Conservation (phyloP, 2,888 invertebrate genomes). For the Eupithecia inturbata region DNA sequence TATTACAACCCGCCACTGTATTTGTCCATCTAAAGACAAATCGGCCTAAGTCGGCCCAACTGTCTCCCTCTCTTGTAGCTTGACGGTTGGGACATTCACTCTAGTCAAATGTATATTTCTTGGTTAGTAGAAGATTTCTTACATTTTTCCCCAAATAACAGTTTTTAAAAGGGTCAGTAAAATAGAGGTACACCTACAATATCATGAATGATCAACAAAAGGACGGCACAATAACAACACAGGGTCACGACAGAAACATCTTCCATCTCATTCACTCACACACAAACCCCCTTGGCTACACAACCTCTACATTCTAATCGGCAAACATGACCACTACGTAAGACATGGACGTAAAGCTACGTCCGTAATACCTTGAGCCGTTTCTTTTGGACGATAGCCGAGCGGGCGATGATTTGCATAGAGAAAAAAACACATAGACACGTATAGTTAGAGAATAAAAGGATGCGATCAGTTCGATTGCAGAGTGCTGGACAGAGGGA, state of each 20-base stretch:
- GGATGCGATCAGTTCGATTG: conserved; percentile 73
- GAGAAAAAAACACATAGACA: conserved; percentile 89
- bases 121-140: neutral
- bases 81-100: neutral
- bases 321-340: conserved; percentile 76
- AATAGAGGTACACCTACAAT: neutral
- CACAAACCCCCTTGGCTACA: conserved; percentile 84
- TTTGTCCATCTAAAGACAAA: neutral
- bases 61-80: neutral
- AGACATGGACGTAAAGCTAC: conserved; percentile 43
- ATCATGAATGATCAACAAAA: conserved; percentile 7
- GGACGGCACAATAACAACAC: conserved; percentile 1
- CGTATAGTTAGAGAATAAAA: conserved; percentile 84
- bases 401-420: conserved; percentile 87
- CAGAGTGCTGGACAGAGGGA: conserved; percentile 23
- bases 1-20: neutral
- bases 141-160: neutral
- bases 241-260: conserved; percentile 60
- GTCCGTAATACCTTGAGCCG: conserved; percentile 79
- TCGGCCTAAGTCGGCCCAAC: neutral
- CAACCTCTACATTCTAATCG: conserved; percentile 78
- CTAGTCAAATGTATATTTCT: neutral
- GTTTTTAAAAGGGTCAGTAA: neutral
- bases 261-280: conserved; percentile 67
- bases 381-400: conserved; percentile 85